phyloP scores from a whole-genome alignment of 2,113 vertebrate species.

The Equus quagga region DNA sequence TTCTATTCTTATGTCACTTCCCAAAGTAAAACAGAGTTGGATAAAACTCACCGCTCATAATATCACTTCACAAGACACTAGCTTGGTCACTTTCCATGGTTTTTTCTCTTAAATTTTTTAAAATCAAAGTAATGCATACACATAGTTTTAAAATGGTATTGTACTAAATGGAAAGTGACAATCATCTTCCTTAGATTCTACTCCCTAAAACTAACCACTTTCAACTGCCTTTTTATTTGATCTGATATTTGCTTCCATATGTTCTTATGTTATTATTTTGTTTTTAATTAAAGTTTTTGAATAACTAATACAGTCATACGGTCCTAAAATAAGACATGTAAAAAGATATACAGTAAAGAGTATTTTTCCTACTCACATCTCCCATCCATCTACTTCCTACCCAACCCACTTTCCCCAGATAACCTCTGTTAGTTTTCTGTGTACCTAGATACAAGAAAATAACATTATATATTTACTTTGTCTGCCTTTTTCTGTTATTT shows the following conservation, averaged over 20 bases:
- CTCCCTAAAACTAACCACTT: background rate
- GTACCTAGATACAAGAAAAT: background rate
- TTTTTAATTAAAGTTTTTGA: background rate
- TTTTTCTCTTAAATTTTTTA: background rate
- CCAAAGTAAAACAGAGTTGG: background rate
- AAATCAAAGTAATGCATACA: background rate
- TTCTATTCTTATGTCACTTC: background rate
- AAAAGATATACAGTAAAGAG: background rate
- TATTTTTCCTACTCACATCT: background rate
- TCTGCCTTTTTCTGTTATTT: background rate
- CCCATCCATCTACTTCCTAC: background rate
- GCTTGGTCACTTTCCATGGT: background rate
- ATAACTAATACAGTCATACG: background rate
- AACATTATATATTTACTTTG: background rate
- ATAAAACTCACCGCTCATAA: background rate
- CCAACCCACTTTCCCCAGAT: background rate
- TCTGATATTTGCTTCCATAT: background rate
- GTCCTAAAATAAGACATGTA: background rate
- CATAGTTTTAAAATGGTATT: background rate
- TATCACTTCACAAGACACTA: background rate
- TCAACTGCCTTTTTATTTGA: background rate
- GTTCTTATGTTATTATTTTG: background rate
- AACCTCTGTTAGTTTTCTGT: background rate
- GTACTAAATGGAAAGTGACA: background rate
- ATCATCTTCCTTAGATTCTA: background rate